Conservation (phyloP, 2,113 vertebrate genomes). For the Mormyrus lacerda region DNA sequence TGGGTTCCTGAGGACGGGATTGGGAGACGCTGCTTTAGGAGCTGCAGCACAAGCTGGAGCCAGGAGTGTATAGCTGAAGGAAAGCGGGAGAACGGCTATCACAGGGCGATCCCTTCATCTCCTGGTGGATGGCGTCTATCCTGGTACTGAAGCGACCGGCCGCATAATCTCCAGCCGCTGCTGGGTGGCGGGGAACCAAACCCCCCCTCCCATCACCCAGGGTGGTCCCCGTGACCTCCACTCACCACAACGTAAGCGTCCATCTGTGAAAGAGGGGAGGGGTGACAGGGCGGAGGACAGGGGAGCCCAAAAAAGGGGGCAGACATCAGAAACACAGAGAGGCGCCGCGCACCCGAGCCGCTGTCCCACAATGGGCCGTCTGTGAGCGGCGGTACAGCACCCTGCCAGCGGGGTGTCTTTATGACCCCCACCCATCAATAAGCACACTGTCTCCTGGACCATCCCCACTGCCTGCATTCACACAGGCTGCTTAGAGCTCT, state of each 20-base stretch:
- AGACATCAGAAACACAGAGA: slow-evolving; percentile 16
- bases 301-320: background rate
- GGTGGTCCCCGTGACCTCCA: slow-evolving; percentile 55
- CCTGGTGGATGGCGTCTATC: slow-evolving; percentile 29
- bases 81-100: background rate
- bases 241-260: slow-evolving; percentile 87
- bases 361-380: slow-evolving; percentile 38
- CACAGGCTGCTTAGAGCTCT: slow-evolving; percentile 41
- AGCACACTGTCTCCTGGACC: slow-evolving; percentile 40
- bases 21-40: background rate
- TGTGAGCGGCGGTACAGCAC: slow-evolving; percentile 34
- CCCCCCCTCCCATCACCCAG: slow-evolving; percentile 19
- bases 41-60: background rate
- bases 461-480: slow-evolving; percentile 17
- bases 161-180: slow-evolving; percentile 48
- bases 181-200: background rate
- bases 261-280: slow-evolving; percentile 61
- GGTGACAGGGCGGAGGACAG: slow-evolving; percentile 16
- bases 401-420: slow-evolving; percentile 38
- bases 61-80: background rate
- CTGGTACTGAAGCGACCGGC: slow-evolving; percentile 57
- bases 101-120: slow-evolving; percentile 28
- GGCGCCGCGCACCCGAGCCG: slow-evolving; percentile 9
- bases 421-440: slow-evolving; percentile 49
- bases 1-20: background rate